Evolutionary conservation across 2,888 invertebrate species (phyloP), one percentile per base, ranked within the genome.

Genomic region (Adelognathus sp.): DNA sequence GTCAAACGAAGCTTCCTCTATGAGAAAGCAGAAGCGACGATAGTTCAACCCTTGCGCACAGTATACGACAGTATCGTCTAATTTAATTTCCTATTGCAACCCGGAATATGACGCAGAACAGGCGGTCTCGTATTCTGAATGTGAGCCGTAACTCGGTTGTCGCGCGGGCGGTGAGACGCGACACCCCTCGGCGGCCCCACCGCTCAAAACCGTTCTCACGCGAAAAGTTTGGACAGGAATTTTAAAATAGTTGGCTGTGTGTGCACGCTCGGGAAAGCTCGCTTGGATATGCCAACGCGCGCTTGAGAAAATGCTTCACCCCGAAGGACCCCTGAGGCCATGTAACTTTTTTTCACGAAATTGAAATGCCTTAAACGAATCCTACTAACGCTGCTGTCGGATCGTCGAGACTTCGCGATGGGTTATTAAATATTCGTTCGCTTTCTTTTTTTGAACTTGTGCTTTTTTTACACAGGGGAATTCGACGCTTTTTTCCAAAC

Each of bases 301-400:
- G 29, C 33, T 36, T 60, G 21, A 36, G 31, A 29, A 24, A 50
- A 60, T 61, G 58, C 70, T 44, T 44, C 67, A 14, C 39, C 50
- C 31, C 36, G 24, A n/a, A 18, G 70, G 50, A n/a, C 11, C n/a
- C 74, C 44, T 33, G 64, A 50, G 58, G 60, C 60, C 46, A 36
- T 36, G 33, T 66, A 78, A 78, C 70, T 74, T 74, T 70, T 60
- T 46, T 54, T 50, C 27, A n/a, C n/a, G 60, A 60, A 69, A 74
- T 78, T 74, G 72, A 78, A 77, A 60, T 70, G 64, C 64, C 60
- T 44, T 74, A 46, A 69, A 73, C 64, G 52, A 58, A 70, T 50
- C 29, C 24, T 18, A 24, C 60, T 67, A 5, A 41, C 31, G 31
- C 27, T 21, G 27, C 50, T 31, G 11, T 41, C 24, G n/a, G 18